Conservation (phyloP, 37 sponge, comb jelly and placozoan species). For the Geodia barretti region DNA sequence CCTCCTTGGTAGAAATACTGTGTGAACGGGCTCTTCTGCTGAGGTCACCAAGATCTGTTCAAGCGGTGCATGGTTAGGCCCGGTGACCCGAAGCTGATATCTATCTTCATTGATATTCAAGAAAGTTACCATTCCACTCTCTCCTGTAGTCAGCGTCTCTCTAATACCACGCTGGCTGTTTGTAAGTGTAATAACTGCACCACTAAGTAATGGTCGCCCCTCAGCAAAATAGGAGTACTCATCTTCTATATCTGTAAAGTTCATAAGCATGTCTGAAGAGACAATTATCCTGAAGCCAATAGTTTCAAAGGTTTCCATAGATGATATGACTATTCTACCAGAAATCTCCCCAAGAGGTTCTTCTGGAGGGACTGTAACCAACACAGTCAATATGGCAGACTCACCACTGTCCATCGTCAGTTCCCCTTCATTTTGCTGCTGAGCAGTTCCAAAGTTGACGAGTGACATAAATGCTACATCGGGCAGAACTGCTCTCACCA, state of each 20-base stretch:
- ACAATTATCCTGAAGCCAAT: conserved; percentile 12
- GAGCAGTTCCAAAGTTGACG: conserved; percentile 21
- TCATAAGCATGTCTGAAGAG: conserved; percentile 25
- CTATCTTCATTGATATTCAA: conserved; percentile 35
- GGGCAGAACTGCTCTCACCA: conserved; percentile 17
- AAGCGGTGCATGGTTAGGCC: conserved; percentile 11
- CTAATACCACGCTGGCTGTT: conserved; percentile 20
- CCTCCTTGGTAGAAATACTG: conserved; percentile 38
- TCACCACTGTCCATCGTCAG: too few relatives aligned
- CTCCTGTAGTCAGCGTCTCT: conserved; percentile 2
- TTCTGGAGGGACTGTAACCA: not conserved
- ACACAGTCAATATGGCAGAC: too few relatives aligned
- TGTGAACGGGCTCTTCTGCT: conserved; percentile 1
- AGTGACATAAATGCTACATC: conserved; percentile 14
- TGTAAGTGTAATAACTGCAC: conserved; percentile 21
- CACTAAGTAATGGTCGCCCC: conserved; percentile 30
- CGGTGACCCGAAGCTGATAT: conserved; percentile 25
- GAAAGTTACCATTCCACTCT: conserved; percentile 28
- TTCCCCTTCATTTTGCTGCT: too few relatives aligned
- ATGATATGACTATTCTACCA: conserved; percentile 12
- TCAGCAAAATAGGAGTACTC: conserved; percentile 49
- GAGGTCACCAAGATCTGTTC: conserved; percentile 16
- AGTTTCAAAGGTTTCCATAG: not conserved
- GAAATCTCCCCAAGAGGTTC: conserved; percentile 18
- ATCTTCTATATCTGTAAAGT: conserved; percentile 40